phyloP scores from a whole-genome alignment of 2,888 invertebrate genomes.

The Drosophila barbarae region DNA sequence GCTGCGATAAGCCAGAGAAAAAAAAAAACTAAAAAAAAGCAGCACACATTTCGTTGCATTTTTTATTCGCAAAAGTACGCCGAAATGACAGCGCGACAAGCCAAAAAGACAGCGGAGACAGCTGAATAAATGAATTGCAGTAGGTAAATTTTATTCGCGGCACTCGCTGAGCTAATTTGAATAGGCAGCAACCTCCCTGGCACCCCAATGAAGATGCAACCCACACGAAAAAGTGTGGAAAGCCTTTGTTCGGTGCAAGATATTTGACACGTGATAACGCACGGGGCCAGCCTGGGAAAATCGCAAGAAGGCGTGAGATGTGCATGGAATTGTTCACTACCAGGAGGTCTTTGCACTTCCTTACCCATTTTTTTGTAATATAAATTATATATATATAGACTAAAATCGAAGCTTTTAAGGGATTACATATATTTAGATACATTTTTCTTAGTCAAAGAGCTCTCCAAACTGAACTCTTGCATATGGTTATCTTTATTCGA shows the following conservation, averaged over 20 bases:
- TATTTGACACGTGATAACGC: constrained; percentile 68
- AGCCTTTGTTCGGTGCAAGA: constrained; percentile 64
- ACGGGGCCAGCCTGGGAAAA: constrained; percentile 60
- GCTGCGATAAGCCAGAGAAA: constrained; percentile 61
- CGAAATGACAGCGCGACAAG: constrained; percentile 61
- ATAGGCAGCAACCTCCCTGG: constrained; percentile 46
- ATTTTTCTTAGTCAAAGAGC: background rate
- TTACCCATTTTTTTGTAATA: constrained; percentile 30
- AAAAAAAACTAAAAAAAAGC: constrained; percentile 17
- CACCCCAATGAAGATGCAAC: constrained; percentile 24
- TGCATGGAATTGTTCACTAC: constrained; percentile 43
- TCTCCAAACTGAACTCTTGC: background rate
- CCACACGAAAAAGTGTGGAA: constrained; percentile 62
- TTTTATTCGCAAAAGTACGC: constrained; percentile 58
- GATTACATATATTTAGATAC: background rate
- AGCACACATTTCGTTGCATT: constrained; percentile 31
- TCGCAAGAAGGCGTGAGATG: constrained; percentile 62
- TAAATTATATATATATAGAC: no score
- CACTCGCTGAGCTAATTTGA: constrained; percentile 66
- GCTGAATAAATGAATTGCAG: constrained; percentile 72
- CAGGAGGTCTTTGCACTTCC: constrained; percentile 37
- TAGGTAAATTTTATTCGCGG: constrained; percentile 45
- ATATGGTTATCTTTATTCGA: background rate
- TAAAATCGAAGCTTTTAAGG: background rate
- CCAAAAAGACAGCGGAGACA: constrained; percentile 48